Conservation (phyloP, 2,113 vertebrate genomes). For the Phyllopteryx taeniolatus region DNA sequence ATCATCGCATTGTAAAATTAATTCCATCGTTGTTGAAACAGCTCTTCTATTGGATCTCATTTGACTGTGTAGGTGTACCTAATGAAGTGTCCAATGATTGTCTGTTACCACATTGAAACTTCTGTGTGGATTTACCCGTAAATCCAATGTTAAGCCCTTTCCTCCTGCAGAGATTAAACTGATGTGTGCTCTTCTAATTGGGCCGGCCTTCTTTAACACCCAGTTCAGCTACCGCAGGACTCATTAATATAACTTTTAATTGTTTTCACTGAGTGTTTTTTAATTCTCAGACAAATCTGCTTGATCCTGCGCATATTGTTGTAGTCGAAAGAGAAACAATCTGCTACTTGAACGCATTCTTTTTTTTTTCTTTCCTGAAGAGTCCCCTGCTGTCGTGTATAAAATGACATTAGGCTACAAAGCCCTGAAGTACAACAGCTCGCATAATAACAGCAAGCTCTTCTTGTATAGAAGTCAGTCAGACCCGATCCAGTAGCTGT, state of each 20-base stretch:
- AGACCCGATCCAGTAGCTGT: constrained; percentile 1
- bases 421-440: constrained; percentile 4
- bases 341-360: background rate
- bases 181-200: constrained; percentile 6
- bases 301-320: background rate
- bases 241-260: constrained; percentile 5
- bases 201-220: background rate
- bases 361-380: background rate
- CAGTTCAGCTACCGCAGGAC: background rate
- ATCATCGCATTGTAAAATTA: background rate
- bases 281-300: background rate
- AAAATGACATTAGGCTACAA: background rate
- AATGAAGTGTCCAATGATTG: background rate
- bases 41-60: background rate
- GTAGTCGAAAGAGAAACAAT: background rate
- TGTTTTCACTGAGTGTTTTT: background rate
- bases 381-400: constrained; percentile 1
- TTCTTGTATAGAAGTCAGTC: background rate
- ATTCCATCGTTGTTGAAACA: background rate
- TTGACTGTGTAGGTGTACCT: background rate
- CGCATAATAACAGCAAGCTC: background rate
- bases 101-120: background rate
- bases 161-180: background rate
- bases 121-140: background rate
- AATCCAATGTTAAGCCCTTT: background rate